Evolutionary conservation across 2,113 vertebrate genomes (phyloP).

Genomic region (Odontesthes bonariensis): DNA sequence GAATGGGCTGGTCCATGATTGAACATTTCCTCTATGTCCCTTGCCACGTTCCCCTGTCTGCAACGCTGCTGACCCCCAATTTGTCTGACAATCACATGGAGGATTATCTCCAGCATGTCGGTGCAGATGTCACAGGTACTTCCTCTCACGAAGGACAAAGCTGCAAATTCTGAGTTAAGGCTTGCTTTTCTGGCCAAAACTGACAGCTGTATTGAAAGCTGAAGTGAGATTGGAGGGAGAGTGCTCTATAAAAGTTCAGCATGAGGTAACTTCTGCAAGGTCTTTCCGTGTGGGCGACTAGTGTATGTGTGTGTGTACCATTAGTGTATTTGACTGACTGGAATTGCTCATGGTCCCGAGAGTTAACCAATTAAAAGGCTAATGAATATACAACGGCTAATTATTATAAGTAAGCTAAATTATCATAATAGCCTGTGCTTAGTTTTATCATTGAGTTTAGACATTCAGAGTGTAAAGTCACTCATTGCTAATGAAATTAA

Average conservation of each 20-base stretch:
- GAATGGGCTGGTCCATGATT: constrained; percentile 70
- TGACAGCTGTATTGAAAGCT: constrained; percentile 81
- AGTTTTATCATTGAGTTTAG: constrained; percentile 60
- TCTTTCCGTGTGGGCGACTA: constrained; percentile 49
- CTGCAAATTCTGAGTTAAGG: constrained; percentile 65
- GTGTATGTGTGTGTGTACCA: constrained; percentile 59
- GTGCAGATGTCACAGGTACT: constrained; percentile 92
- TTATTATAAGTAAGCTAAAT: constrained; percentile 81
- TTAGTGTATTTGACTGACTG: constrained; percentile 77
- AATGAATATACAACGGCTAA: constrained; percentile 84
- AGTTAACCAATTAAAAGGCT: constrained; percentile 82
- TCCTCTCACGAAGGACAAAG: constrained; percentile 72
- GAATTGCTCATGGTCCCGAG: constrained; percentile 74
- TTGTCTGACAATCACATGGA: constrained; percentile 90
- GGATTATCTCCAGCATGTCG: constrained; percentile 84
- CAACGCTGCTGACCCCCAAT: constrained; percentile 90
- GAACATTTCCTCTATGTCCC: constrained; percentile 89
- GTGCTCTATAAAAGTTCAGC: constrained; percentile 68
- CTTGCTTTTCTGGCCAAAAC: constrained; percentile 73
- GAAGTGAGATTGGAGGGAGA: constrained; percentile 55
- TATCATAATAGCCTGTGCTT: constrained; percentile 74
- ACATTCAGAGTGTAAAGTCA: constrained; percentile 45
- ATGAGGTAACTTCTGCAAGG: constrained; percentile 61
- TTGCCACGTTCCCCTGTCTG: constrained; percentile 83
- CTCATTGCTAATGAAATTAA: constrained; percentile 25